Evolutionary conservation across 2,113 vertebrate genomes (phyloP).

Genomic region (Corythornis cristatus): DNA sequence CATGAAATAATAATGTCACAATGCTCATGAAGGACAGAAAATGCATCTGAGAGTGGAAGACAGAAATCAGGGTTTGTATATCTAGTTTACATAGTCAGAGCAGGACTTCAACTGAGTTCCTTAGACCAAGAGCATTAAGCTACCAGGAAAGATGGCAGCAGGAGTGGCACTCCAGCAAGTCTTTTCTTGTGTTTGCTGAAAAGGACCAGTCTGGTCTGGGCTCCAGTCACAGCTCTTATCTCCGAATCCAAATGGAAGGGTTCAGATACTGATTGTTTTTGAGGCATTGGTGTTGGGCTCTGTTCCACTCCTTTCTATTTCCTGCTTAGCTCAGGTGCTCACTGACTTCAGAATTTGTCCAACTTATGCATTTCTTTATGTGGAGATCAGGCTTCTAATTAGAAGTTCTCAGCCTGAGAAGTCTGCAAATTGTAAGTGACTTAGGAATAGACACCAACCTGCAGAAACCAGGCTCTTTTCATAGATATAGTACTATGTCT

Average conservation of each 20-base stretch:
- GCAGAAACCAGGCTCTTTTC: background rate
- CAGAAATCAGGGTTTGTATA: background rate
- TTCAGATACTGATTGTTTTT: accelerated
- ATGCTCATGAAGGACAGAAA: background rate
- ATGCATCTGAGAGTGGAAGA: background rate
- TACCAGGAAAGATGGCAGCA: background rate
- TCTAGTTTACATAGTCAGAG: accelerated
- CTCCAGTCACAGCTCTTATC: accelerated
- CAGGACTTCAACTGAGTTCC: background rate
- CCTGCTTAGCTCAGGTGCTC: background rate
- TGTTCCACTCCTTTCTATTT: background rate
- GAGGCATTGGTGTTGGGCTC: background rate
- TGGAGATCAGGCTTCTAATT: background rate
- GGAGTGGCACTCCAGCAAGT: background rate
- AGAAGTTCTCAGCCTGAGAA: background rate
- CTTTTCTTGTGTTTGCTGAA: background rate
- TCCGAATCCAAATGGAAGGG: background rate
- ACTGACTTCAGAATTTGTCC: background rate
- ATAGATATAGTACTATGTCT: background rate
- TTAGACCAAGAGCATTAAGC: background rate
- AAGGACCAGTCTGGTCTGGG: background rate
- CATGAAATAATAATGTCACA: background rate
- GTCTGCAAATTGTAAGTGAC: background rate
- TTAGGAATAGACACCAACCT: background rate
- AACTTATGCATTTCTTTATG: background rate